Conservation (phyloP, 2,888 invertebrate species). For the Teinopalpus imperialis region DNA sequence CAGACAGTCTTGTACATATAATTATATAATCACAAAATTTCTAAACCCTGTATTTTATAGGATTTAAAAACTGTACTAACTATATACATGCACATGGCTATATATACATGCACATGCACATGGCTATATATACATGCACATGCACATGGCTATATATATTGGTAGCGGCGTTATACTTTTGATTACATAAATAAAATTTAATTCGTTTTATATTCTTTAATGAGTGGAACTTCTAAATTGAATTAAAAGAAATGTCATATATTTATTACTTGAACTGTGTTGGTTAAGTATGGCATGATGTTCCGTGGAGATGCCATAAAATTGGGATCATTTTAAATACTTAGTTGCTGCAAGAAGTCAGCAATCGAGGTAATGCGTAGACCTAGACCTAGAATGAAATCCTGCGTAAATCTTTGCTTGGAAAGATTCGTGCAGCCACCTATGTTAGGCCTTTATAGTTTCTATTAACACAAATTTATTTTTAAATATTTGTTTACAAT, state of each 20-base stretch:
- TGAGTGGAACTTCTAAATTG: slow-evolving; percentile 55
- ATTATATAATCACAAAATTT: not conserved
- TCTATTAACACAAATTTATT: slow-evolving; percentile 53
- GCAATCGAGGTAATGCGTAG: slow-evolving; percentile 72
- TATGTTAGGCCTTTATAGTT: slow-evolving; percentile 47
- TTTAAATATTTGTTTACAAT: slow-evolving; percentile 39
- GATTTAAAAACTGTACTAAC: not conserved
- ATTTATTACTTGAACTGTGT: slow-evolving; percentile 59
- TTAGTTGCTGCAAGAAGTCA: slow-evolving; percentile 76
- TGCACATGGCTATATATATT: too few relatives aligned
- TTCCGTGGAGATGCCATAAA: slow-evolving; percentile 78
- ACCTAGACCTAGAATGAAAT: slow-evolving; percentile 76
- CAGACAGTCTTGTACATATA: slow-evolving; percentile 26
- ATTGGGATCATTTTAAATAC: slow-evolving; percentile 81
- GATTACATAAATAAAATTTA: slow-evolving; percentile 35
- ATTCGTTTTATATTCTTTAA: slow-evolving; percentile 51
- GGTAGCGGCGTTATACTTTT: slow-evolving; percentile 8
- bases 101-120: too few relatives aligned
- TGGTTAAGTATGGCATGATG: slow-evolving; percentile 74
- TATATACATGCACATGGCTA: not conserved
- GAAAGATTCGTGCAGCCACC: slow-evolving; percentile 51
- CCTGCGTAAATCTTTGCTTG: slow-evolving; percentile 70
- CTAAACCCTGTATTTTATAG: not conserved
- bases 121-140: too few relatives aligned
- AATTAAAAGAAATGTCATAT: slow-evolving; percentile 65